These are phyloP conservation scores for Ophonus ardosiacus DNA, from an alignment of 2,888 invertebrate genomes.

Conservation along the genomic window DNA sequence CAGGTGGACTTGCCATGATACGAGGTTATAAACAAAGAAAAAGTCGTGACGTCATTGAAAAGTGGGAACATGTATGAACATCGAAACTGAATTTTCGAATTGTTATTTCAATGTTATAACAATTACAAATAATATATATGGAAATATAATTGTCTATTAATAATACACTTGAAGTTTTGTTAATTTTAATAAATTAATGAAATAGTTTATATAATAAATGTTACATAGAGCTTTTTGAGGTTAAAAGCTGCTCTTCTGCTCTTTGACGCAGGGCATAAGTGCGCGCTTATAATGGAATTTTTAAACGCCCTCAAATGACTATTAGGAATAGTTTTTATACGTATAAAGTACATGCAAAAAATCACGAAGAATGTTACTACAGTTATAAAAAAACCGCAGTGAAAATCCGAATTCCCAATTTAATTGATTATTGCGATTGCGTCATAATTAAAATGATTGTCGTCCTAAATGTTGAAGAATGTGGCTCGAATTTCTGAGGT, in stretches of 20 bases:
- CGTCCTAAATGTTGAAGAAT: slow-evolving; percentile 28
- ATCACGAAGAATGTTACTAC: neutral
- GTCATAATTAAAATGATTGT: slow-evolving; percentile 32
- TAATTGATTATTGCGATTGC: slow-evolving; percentile 27
- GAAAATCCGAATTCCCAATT: neutral
- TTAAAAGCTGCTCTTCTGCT: neutral
- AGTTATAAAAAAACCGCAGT: neutral
- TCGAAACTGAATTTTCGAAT: slow-evolving; percentile 13
- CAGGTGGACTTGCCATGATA: slow-evolving; percentile 29
- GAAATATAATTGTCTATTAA: no score
- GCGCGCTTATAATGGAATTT: neutral
- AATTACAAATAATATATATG: neutral
- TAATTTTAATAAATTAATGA: neutral
- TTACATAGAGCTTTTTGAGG: neutral
- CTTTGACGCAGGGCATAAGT: neutral
- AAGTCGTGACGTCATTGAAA: neutral
- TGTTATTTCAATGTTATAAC: neutral
- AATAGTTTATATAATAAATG: neutral
- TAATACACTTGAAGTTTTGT: neutral
- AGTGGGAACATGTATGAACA: neutral
- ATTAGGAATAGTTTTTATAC: neutral
- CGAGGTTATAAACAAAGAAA: slow-evolving; percentile 54
- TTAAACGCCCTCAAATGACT: neutral
- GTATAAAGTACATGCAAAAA: neutral
- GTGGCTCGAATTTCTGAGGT: neutral